Conservation (phyloP, 2,113 vertebrate genomes). For the Nematolebias whitei region DNA sequence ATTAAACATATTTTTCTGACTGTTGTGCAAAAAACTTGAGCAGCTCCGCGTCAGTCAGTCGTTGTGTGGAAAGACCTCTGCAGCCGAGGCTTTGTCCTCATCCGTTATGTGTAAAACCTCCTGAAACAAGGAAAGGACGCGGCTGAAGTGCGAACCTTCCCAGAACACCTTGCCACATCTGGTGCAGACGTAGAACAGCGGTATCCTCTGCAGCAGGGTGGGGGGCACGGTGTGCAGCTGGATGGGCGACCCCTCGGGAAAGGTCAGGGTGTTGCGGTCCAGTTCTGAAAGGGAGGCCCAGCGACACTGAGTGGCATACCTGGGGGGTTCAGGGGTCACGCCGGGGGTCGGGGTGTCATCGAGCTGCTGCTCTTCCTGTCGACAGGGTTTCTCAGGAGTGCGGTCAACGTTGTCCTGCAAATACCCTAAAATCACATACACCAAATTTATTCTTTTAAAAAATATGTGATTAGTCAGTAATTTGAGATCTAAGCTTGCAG, state of each 20-base stretch:
- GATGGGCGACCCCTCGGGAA: slow-evolving; percentile 48
- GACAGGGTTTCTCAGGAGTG: slow-evolving; percentile 14
- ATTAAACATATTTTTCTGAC: background rate
- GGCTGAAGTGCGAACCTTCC: slow-evolving; percentile 88
- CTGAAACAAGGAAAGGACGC: slow-evolving; percentile 77
- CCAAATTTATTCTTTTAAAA: no score
- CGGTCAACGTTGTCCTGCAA: slow-evolving; percentile 33
- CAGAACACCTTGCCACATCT: slow-evolving; percentile 90
- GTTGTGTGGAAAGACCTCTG: background rate
- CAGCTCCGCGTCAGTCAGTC: slow-evolving; percentile 7
- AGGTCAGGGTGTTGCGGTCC: slow-evolving; percentile 33
- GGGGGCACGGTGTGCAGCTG: slow-evolving; percentile 78
- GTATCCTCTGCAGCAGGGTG: slow-evolving; percentile 73
- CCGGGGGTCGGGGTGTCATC: slow-evolving; percentile 42
- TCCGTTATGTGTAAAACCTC: slow-evolving; percentile 70
- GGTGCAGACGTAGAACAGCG: slow-evolving; percentile 82
- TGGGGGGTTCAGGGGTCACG: slow-evolving; percentile 60
- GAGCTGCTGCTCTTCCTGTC: slow-evolving; percentile 39
- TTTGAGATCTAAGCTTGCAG: background rate
- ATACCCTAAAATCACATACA: slow-evolving; percentile 37
- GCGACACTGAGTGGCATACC: slow-evolving; percentile 48
- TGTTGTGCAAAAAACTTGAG: background rate
- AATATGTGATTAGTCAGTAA: no score
- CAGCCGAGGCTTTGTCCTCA: slow-evolving; percentile 7
- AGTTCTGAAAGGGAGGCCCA: slow-evolving; percentile 60